Conservation (phyloP, 2,888 invertebrate species). For the Julus scanicus region DNA sequence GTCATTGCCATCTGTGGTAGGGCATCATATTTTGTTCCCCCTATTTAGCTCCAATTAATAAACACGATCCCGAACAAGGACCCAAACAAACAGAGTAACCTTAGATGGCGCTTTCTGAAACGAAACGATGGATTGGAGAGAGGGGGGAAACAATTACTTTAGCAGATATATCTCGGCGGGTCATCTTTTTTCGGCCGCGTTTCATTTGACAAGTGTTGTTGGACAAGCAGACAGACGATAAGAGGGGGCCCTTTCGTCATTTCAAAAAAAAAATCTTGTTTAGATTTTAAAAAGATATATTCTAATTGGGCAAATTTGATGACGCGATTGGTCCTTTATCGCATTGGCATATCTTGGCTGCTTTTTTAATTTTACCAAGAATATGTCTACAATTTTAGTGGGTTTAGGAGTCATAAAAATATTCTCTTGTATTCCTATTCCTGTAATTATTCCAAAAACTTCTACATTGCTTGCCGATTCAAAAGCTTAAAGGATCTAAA, state of each 20-base stretch:
- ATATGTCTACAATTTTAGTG: not conserved
- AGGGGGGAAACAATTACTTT: conserved; percentile 35
- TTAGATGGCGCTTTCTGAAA: conserved; percentile 23
- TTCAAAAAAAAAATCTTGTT: not conserved
- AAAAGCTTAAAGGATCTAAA: too few relatives aligned
- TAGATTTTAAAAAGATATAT: conserved; percentile 16
- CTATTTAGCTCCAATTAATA: conserved; percentile 50
- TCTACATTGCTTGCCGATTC: too few relatives aligned
- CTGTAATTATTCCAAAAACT: not conserved
- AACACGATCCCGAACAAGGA: conserved; percentile 48
- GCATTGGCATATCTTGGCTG: conserved; percentile 2
- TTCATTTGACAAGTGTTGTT: conserved; percentile 38
- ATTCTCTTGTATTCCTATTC: not conserved
- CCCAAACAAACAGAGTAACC: conserved; percentile 52
- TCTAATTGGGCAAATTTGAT: conserved; percentile 9
- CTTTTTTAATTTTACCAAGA: not conserved
- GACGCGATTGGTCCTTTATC: not conserved
- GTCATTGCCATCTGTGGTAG: conserved; percentile 10
- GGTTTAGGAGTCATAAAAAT: not conserved
- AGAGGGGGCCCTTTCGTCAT: conserved; percentile 1
- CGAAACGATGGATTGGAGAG: conserved; percentile 22
- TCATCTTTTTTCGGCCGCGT: conserved; percentile 14
- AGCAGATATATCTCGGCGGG: conserved; percentile 36
- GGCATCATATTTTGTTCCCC: conserved; percentile 26
- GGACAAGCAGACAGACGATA: conserved; percentile 7